A percentile compares a stretch with the other conserved stretches of the same genome.
phyloP scores from a whole-genome alignment of 2,113 vertebrate genomes.

The Clarias gariepinus region DNA sequence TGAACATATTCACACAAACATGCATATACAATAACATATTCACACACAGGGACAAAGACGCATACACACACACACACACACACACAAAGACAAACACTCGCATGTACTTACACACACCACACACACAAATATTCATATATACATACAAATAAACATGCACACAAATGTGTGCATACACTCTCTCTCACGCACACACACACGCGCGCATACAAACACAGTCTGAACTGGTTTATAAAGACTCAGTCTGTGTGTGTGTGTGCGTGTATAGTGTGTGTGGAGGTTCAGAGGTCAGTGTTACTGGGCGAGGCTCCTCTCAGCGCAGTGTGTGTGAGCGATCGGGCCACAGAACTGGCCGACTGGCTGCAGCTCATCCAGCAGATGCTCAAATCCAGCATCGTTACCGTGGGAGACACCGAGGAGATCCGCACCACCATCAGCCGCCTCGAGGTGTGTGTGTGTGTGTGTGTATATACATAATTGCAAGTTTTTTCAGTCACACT shows the following conservation, averaged over 20 bases:
- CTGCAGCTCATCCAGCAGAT: slow-evolving; percentile 91
- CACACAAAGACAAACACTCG: no score
- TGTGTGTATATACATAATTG: background rate
- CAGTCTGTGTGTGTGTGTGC: background rate
- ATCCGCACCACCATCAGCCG: slow-evolving; percentile 87
- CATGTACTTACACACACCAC: no score
- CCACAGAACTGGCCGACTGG: slow-evolving; percentile 91
- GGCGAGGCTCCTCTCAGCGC: slow-evolving; percentile 72
- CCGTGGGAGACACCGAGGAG: slow-evolving; percentile 89
- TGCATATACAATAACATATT: no score
- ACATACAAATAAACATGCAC: no score
- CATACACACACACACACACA: no score
- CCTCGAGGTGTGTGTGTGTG: slow-evolving; percentile 80
- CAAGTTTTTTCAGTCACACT: no score
- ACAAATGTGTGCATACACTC: no score
- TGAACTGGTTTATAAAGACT: background rate
- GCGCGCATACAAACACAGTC: background rate
- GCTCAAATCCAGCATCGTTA: slow-evolving; percentile 96
- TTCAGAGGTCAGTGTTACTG: slow-evolving; percentile 69
- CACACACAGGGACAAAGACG: no score
- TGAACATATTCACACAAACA: no score
- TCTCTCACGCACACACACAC: background rate
- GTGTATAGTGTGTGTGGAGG: slow-evolving; percentile 41
- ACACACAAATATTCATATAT: no score
- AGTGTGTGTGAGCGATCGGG: slow-evolving; percentile 80